Evolutionary conservation across 2,888 invertebrate species (phyloP), one percentile per base, ranked within the genome.

Genomic region (Amphipoea oculea): DNA sequence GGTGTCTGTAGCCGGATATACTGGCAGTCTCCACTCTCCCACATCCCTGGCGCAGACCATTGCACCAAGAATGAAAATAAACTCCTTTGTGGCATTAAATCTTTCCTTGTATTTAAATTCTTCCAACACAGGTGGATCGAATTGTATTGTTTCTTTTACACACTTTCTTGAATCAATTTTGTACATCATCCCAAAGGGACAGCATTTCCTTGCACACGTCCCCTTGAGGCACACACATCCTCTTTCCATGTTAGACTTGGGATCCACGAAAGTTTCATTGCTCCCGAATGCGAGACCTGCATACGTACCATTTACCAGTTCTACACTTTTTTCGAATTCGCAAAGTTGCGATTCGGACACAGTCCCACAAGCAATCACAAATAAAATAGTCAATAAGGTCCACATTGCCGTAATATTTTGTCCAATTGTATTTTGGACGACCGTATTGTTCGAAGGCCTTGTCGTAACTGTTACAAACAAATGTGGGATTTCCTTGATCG

Each of bases 121-220:
- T 12, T 23, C 0, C 91, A 92, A 92, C 6, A 96, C 87, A 0
- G 92, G 91, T 0, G 93, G 93, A 14, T 93, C 85, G n/a, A 82
- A 82, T 29, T 1, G 57, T 3, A 11, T 6, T 40, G 7, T 2
- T 4, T 14, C 57, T 11, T 54, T 0, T 42, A 82, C 14, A 76
- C 88, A 89, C 4, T 0, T 14, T 62, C 4, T 67, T 0, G 11
- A 0, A 11, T 40, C 36, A 20, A 0, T 0, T 12, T 80, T 65
- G 71, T 93, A 94, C 0, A 86, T 93, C 14, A 83, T 85, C 0
- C 96, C 95, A 0, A 89, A 81, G 0, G 94, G 94, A 73, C 96
- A 96, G 57, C 96, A 96, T 79, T 96, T 96, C 1, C 90, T 81
- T 0, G 94, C 67, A 78, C 95, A 96, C 3, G 65, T 86, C 51